These are phyloP conservation scores for Aphelinus certus DNA, from an alignment of 1,140 invertebrate species.

Conservation along the genomic window DNA sequence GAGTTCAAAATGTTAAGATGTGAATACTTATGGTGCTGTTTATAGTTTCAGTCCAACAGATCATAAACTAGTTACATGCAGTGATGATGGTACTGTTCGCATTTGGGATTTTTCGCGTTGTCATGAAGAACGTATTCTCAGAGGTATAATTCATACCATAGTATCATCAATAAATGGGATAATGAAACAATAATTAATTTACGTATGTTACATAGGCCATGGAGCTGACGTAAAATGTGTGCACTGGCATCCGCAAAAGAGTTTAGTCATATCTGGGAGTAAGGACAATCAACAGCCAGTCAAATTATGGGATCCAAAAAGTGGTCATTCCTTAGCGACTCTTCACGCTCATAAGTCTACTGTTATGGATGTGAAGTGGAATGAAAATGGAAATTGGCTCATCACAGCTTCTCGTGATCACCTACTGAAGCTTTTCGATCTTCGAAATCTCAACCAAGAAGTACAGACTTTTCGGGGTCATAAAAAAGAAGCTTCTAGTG, in stretches of 20 bases:
- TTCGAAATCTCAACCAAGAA: constrained; percentile 92
- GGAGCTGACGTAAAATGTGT: constrained; percentile 99
- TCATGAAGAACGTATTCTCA: constrained; percentile 93
- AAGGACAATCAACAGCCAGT: constrained; percentile 99
- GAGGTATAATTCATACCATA: constrained; percentile 71
- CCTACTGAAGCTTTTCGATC: constrained; percentile 97
- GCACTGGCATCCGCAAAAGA: constrained; percentile 99
- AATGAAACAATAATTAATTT: neutral
- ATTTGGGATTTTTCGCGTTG: constrained; percentile 99
- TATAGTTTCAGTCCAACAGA: constrained; percentile 98
- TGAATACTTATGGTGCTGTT: constrained; percentile 43
- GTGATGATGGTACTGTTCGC: constrained; percentile 97
- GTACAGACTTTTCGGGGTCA: constrained; percentile 97
- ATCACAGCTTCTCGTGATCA: constrained; percentile 98
- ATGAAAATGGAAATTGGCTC: constrained; percentile 99
- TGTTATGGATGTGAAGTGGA: constrained; percentile 99
- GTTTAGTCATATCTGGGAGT: constrained; percentile 95
- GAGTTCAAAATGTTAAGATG: neutral
- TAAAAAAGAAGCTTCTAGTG: constrained; percentile 97
- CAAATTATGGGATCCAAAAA: constrained; percentile 99
- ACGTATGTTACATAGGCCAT: constrained; percentile 76
- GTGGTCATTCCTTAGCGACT: constrained; percentile 87
- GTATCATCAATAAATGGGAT: constrained; percentile 8
- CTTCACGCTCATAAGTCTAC: constrained; percentile 98
- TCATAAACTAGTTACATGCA: constrained; percentile 98